Evolutionary conservation across 2,888 invertebrate species (phyloP).

Genomic region (Noctuana brunneofusca): DNA sequence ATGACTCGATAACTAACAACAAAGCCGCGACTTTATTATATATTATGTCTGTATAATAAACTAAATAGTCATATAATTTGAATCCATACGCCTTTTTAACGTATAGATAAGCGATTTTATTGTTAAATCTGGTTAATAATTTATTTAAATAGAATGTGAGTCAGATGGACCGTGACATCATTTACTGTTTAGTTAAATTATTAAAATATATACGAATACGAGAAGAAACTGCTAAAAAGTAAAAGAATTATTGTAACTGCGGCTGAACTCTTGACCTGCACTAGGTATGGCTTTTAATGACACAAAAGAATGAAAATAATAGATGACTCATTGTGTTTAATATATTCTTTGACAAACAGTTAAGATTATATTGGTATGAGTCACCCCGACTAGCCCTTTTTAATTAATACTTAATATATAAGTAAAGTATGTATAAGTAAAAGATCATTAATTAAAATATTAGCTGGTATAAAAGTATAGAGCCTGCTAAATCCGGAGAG

Average conservation of each 20-base stretch:
- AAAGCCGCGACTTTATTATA: constrained; percentile 25
- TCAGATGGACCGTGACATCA: constrained; percentile 74
- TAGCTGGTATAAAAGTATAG: too few species aligned
- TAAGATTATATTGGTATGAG: constrained; percentile 30
- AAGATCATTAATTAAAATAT: too few species aligned
- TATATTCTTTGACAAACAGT: constrained; percentile 26
- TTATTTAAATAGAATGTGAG: constrained; percentile 66
- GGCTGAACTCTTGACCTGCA: constrained; percentile 77
- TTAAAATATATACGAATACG: constrained; percentile 45
- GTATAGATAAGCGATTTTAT: constrained; percentile 54
- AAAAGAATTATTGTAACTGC: constrained; percentile 73
- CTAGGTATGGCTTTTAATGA: constrained; percentile 54
- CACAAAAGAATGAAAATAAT: constrained; percentile 45
- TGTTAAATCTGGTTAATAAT: constrained; percentile 52
- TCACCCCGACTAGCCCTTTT: constrained; percentile 39
- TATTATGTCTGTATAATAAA: constrained; percentile 33
- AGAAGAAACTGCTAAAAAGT: constrained; percentile 65
- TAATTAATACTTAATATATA: not conserved
- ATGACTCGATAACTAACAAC: constrained; percentile 18
- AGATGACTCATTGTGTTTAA: constrained; percentile 59
- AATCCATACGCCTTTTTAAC: constrained; percentile 40
- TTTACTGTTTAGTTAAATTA: constrained; percentile 65
- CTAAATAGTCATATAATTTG: constrained; percentile 27
- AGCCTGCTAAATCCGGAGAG: too few species aligned
- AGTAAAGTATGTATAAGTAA: too few species aligned